These are phyloP conservation scores for Stenoptilia bipunctidactyla DNA, from an alignment of 2,888 invertebrate species.

Conservation along the genomic window DNA sequence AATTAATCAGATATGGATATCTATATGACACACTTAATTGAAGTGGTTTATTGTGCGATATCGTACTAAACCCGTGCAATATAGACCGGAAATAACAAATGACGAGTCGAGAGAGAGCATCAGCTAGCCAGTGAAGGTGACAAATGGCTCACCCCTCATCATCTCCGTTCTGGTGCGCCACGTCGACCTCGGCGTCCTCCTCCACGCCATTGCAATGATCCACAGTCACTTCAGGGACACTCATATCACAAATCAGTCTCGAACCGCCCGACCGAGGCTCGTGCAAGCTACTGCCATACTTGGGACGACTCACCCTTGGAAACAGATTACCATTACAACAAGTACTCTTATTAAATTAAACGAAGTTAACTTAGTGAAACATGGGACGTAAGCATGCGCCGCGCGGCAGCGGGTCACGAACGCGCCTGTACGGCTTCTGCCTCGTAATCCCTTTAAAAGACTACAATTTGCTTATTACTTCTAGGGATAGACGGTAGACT, in stretches of 20 bases:
- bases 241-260: slow-evolving; percentile 34
- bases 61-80: no score
- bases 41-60: no score
- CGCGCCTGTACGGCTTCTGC: slow-evolving; percentile 56
- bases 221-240: slow-evolving; percentile 49
- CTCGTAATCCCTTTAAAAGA: slow-evolving; percentile 61
- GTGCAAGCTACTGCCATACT: neutral
- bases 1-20: no score
- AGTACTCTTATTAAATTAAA: slow-evolving; percentile 67
- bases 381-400: slow-evolving; percentile 56
- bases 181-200: slow-evolving; percentile 27
- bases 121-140: no score
- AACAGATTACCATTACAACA: slow-evolving; percentile 62
- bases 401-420: slow-evolving; percentile 61
- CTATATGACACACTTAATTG: no score
- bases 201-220: slow-evolving; percentile 55
- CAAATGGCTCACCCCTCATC: slow-evolving; percentile 44
- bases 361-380: slow-evolving; percentile 53
- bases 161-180: slow-evolving; percentile 35
- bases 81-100: no score
- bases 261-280: slow-evolving; percentile 31
- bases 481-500: slow-evolving; percentile 1
- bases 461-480: slow-evolving; percentile 26
- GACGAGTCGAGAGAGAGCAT: no score
- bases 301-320: slow-evolving; percentile 59